Percentiles rank a stretch among this genome's conserved stretches.
Conservation (phyloP, 2,888 invertebrate species). For the Clitarchus hookeri region DNA sequence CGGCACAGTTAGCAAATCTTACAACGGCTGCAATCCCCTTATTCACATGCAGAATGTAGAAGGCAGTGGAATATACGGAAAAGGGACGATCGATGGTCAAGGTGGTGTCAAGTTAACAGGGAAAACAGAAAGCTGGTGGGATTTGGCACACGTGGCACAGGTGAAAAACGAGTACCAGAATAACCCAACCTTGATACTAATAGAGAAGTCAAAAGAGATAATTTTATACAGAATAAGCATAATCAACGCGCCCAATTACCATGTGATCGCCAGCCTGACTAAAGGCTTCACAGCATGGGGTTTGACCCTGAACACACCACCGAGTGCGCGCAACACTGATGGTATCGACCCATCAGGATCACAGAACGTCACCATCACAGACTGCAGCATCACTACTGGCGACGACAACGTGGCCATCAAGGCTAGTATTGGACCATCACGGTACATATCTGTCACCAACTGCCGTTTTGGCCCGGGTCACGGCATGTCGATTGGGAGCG, state of each 20-base stretch:
- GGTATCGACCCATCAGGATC: not conserved
- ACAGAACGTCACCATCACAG: not conserved
- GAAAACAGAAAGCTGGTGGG: not conserved
- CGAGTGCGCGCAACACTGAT: not conserved
- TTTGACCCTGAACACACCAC: not conserved
- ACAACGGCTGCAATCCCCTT: not conserved
- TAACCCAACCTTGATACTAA: not conserved
- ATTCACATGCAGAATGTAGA: not conserved
- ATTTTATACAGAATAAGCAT: not conserved
- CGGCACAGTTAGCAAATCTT: not conserved
- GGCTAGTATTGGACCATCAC: not conserved
- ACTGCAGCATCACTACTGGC: not conserved
- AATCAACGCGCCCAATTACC: not conserved
- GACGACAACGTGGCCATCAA: conserved; percentile 8
- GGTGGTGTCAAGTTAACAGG: not conserved
- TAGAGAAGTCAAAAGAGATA: not conserved
- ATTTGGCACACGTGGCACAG: not conserved
- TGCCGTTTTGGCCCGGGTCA: not conserved
- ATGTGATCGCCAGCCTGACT: not conserved
- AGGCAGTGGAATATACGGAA: not conserved
- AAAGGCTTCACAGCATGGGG: not conserved
- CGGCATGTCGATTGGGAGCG: not conserved
- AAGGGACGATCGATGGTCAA: not conserved
- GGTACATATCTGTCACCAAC: not conserved
- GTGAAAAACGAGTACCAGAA: not conserved